Conservation (phyloP, 2,797 vertebrate species). For the Emydoidea blandingii region DNA sequence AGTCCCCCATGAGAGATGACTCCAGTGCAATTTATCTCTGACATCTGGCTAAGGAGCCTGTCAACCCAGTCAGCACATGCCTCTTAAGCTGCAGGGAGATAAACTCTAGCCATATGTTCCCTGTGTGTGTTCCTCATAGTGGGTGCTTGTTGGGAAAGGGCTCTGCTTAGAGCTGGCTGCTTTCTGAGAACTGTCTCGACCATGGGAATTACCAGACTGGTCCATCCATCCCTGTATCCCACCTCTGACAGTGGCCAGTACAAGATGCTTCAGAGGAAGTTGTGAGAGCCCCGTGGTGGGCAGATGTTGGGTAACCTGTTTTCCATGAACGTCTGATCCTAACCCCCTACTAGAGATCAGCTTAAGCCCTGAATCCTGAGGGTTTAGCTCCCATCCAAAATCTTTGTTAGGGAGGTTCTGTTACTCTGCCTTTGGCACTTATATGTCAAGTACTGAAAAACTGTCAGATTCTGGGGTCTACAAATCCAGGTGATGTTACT, state of each 20-base stretch:
- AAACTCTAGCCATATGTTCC: background rate
- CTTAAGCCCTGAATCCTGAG: background rate
- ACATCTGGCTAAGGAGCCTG: background rate
- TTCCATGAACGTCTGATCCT: background rate
- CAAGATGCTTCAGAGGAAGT: background rate
- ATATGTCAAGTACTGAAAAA: background rate
- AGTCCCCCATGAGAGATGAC: conserved; percentile 66
- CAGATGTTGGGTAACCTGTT: background rate
- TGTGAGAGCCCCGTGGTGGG: background rate
- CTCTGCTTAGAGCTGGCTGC: background rate
- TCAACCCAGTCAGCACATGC: background rate
- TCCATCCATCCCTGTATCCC: background rate
- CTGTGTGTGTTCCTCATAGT: background rate
- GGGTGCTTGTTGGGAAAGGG: background rate
- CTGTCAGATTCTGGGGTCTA: background rate
- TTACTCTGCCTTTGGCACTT: background rate
- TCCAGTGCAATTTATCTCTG: conserved; percentile 82
- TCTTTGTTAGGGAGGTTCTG: background rate
- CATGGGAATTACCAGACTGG: background rate
- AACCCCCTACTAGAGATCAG: background rate
- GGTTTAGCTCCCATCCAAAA: background rate
- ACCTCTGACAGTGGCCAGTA: background rate
- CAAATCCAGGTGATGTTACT: background rate
- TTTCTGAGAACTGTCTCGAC: background rate
- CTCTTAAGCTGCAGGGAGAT: background rate